A percentile compares a stretch with the other conserved stretches of the same genome.
These are phyloP conservation scores for Rattus rattus DNA, from an alignment of 2,113 vertebrate genomes.

Conservation along the genomic window DNA sequence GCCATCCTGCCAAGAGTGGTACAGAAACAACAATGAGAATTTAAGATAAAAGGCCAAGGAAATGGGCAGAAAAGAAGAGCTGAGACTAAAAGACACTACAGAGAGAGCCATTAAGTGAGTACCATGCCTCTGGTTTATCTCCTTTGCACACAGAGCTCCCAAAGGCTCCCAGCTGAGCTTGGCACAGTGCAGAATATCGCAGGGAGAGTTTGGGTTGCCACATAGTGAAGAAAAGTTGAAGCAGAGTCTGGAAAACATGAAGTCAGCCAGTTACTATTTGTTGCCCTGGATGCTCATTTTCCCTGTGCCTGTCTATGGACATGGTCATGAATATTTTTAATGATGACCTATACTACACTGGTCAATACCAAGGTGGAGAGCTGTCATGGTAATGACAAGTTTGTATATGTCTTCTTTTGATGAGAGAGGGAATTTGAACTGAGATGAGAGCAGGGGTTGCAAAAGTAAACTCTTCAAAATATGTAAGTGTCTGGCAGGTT, in stretches of 20 bases:
- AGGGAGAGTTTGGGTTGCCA: slow-evolving; percentile 8
- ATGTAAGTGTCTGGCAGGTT: neutral
- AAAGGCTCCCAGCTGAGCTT: slow-evolving; percentile 62
- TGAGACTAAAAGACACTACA: slow-evolving; percentile 46
- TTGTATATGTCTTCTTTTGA: neutral
- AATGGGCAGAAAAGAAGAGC: slow-evolving; percentile 56
- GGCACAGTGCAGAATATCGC: neutral
- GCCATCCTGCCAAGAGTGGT: slow-evolving; percentile 29
- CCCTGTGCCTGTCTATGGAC: neutral
- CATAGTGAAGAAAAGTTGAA: neutral
- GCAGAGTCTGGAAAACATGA: slow-evolving; percentile 11
- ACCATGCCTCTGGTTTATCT: slow-evolving; percentile 60
- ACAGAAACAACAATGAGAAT: slow-evolving; percentile 63
- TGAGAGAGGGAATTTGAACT: neutral
- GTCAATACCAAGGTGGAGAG: neutral
- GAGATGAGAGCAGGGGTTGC: neutral
- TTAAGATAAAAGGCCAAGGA: slow-evolving; percentile 70
- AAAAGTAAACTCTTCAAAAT: neutral
- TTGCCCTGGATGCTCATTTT: slow-evolving; percentile 13
- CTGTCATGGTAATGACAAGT: neutral
- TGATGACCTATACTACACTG: neutral
- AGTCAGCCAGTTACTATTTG: neutral
- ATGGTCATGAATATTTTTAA: neutral
- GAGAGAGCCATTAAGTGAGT: slow-evolving; percentile 46
- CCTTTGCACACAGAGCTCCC: slow-evolving; percentile 65